Evolutionary conservation across 2,797 vertebrate genomes (phyloP).

Genomic region (Scomberomorus guttatus): DNA sequence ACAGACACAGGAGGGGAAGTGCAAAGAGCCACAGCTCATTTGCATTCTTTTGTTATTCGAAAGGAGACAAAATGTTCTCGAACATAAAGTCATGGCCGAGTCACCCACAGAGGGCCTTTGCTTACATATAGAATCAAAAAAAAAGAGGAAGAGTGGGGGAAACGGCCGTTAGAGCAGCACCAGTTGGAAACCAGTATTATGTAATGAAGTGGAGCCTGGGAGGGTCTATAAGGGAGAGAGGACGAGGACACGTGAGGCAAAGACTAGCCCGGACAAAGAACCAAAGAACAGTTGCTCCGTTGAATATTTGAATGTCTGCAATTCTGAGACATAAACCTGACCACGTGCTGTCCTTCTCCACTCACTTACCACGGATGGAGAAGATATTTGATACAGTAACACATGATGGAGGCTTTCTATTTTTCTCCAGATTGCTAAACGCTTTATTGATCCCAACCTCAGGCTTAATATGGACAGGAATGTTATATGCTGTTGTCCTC

Average conservation of each 20-base stretch:
- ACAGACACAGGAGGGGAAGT: slow-evolving; percentile 56
- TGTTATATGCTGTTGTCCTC: not conserved
- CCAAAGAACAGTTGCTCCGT: slow-evolving; percentile 64
- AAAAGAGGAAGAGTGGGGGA: slow-evolving; percentile 4
- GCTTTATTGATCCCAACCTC: slow-evolving; percentile 33
- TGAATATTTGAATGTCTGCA: slow-evolving; percentile 45
- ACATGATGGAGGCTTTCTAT: not conserved
- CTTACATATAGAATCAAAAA: slow-evolving; percentile 15
- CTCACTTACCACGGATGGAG: slow-evolving; percentile 27
- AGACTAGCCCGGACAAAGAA: slow-evolving; percentile 68
- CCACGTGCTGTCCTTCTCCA: slow-evolving; percentile 4
- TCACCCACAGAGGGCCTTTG: slow-evolving; percentile 21
- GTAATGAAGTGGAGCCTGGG: slow-evolving; percentile 62
- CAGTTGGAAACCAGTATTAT: slow-evolving; percentile 66
- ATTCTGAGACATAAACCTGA: slow-evolving; percentile 21
- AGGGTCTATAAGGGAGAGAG: slow-evolving; percentile 41
- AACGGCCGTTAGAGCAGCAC: slow-evolving; percentile 7
- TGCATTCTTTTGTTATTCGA: slow-evolving; percentile 74
- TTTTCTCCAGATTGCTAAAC: slow-evolving; percentile 26
- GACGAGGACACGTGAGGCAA: slow-evolving; percentile 76
- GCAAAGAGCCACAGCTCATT: slow-evolving; percentile 61
- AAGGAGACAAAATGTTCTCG: slow-evolving; percentile 77
- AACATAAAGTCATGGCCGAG: slow-evolving; percentile 49
- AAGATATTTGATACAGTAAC: slow-evolving; percentile 15
- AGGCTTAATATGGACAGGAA: not conserved